Evolutionary conservation across 2,797 vertebrate genomes (phyloP).

Genomic region (Falco novaeseelandiae): DNA sequence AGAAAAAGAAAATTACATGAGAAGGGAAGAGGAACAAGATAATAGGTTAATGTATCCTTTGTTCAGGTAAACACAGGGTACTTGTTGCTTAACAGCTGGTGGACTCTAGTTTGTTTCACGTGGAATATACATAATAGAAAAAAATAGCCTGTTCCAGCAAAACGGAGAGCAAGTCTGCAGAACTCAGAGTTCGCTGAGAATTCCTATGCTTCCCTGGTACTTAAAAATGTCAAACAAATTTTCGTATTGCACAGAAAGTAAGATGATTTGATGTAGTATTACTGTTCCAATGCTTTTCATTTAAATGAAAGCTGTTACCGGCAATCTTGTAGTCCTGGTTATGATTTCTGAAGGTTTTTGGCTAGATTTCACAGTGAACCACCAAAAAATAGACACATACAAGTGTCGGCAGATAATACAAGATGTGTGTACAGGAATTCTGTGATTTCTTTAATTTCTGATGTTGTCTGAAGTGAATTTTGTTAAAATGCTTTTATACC

Average conservation of each 20-base stretch:
- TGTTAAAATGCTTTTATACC: background rate
- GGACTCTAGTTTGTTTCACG: background rate
- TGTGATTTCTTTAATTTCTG: background rate
- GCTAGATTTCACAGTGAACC: background rate
- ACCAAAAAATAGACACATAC: background rate
- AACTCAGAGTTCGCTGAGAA: background rate
- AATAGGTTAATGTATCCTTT: background rate
- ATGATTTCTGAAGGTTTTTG: background rate
- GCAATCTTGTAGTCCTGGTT: background rate
- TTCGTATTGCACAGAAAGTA: background rate
- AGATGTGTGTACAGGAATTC: background rate
- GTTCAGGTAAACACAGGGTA: background rate
- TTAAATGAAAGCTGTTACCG: background rate
- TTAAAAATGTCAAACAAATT: background rate
- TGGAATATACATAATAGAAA: background rate
- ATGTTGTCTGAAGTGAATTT: background rate
- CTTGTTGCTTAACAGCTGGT: background rate
- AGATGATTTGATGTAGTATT: background rate
- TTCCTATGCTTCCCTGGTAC: background rate
- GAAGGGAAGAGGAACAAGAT: background rate
- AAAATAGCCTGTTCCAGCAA: background rate
- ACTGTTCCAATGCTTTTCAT: background rate
- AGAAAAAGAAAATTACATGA: background rate
- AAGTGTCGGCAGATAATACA: background rate
- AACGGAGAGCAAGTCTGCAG: background rate